These are phyloP conservation scores for Meteorus colon DNA, from an alignment of 2,888 invertebrate genomes.

Conservation along the genomic window DNA sequence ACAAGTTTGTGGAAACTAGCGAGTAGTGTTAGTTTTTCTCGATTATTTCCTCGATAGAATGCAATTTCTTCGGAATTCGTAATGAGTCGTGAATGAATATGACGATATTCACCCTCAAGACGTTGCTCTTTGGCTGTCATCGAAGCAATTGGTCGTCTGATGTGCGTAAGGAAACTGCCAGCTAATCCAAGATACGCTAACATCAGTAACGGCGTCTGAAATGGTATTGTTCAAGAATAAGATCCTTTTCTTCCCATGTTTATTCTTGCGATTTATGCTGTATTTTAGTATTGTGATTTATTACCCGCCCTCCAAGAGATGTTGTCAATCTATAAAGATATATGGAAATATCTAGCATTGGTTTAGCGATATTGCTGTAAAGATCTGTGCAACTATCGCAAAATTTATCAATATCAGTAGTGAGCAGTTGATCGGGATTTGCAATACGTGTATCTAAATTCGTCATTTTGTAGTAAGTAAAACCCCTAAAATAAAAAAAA, in stretches of 20 bases:
- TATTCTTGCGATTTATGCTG: neutral
- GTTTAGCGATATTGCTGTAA: constrained; percentile 97
- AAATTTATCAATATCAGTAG: constrained; percentile 98
- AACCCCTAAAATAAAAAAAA: constrained; percentile 79
- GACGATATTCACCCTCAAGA: constrained; percentile 98
- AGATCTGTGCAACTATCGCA: constrained; percentile 96
- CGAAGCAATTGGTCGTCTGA: constrained; percentile 87
- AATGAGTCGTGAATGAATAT: constrained; percentile 95
- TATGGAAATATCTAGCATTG: constrained; percentile 93
- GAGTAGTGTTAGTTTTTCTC: constrained; percentile 90
- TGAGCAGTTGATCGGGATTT: constrained; percentile 96
- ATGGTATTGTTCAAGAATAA: constrained; percentile 24
- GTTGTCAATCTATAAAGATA: constrained; percentile 93
- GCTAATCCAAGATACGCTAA: constrained; percentile 90
- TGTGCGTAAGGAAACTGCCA: constrained; percentile 88
- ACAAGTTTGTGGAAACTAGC: constrained; percentile 91
- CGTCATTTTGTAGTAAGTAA: constrained; percentile 97
- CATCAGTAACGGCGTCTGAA: constrained; percentile 91
- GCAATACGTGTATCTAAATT: constrained; percentile 96
- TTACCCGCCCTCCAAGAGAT: constrained; percentile 86
- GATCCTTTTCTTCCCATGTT: neutral
- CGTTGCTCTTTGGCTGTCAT: constrained; percentile 96
- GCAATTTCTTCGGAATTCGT: constrained; percentile 97
- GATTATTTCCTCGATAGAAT: constrained; percentile 86
- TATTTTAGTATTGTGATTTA: neutral